Evolutionary conservation across 2,888 invertebrate genomes (phyloP).

Genomic region (Tenthredo distinguenda): DNA sequence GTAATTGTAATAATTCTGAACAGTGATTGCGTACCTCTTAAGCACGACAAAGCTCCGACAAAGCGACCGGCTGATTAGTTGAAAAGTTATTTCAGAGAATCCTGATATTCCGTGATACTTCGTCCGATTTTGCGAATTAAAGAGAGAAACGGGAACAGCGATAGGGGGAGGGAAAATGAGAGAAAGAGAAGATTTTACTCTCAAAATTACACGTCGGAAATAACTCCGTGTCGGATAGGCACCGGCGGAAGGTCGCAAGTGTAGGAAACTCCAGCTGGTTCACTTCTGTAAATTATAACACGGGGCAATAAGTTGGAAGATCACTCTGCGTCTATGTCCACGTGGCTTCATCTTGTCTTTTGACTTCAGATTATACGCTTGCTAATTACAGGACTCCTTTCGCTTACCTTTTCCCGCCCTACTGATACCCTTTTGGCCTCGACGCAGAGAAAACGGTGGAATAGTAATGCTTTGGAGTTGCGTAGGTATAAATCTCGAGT

Average conservation of each 20-base stretch:
- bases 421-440: not conserved
- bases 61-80: constrained; percentile 39
- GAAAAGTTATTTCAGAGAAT: constrained; percentile 37
- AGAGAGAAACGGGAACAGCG: constrained; percentile 53
- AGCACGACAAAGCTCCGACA: constrained; percentile 6
- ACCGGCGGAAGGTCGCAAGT: not conserved
- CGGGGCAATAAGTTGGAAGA: constrained; percentile 53
- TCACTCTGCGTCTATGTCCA: constrained; percentile 35
- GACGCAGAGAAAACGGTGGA: not conserved
- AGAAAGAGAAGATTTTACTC: constrained; percentile 50
- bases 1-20: constrained; percentile 35
- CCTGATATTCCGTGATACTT: constrained; percentile 6
- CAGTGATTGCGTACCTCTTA: constrained; percentile 43
- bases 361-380: constrained; percentile 14
- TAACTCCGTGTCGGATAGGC: constrained; percentile 24
- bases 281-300: constrained; percentile 53
- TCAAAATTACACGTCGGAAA: constrained; percentile 36
- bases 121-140: constrained; percentile 24
- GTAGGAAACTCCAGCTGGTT: constrained; percentile 45
- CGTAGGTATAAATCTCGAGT: not conserved
- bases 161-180: constrained; percentile 54
- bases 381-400: constrained; percentile 27
- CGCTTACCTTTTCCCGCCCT: constrained; percentile 14
- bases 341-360: constrained; percentile 8
- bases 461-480: constrained; percentile 8